phyloP scores from a whole-genome alignment of 2,113 vertebrate species.

The Delphinus delphis region DNA sequence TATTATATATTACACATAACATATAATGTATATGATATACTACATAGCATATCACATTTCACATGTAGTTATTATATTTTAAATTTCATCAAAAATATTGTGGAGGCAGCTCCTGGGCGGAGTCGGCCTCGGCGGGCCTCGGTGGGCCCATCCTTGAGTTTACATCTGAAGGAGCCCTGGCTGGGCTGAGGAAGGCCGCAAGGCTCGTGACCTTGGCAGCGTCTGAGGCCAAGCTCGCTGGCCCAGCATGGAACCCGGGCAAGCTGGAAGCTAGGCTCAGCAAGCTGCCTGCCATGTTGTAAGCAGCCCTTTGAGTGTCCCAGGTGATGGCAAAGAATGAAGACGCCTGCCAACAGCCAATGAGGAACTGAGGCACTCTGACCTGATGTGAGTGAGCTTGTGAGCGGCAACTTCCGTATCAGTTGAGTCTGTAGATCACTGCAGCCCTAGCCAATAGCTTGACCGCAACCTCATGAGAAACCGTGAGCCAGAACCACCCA shows the following conservation, averaged over 20 bases:
- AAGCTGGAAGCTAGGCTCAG: neutral
- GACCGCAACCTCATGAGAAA: neutral
- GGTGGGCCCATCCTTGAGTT: fast-evolving
- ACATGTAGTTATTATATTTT: neutral
- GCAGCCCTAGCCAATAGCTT: neutral
- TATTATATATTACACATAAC: neutral
- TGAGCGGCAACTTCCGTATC: neutral
- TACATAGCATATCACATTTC: neutral
- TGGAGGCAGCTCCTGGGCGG: neutral
- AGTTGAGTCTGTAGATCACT: neutral
- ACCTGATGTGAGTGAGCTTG: neutral
- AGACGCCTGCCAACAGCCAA: neutral
- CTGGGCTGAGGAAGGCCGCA: fast-evolving
- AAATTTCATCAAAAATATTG: neutral
- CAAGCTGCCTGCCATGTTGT: neutral
- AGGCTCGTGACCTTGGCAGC: fast-evolving
- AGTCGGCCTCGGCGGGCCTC: fast-evolving
- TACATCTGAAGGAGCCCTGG: fast-evolving
- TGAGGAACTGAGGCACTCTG: neutral
- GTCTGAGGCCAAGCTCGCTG: neutral
- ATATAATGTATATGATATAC: neutral
- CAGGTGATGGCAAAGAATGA: neutral
- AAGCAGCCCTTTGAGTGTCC: neutral
- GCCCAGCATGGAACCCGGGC: neutral
- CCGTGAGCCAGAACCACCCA: neutral